Evolutionary conservation across 1,140 invertebrate genomes (phyloP), one percentile per base, ranked within the genome.

Genomic region (Sycophaga agraensis): DNA sequence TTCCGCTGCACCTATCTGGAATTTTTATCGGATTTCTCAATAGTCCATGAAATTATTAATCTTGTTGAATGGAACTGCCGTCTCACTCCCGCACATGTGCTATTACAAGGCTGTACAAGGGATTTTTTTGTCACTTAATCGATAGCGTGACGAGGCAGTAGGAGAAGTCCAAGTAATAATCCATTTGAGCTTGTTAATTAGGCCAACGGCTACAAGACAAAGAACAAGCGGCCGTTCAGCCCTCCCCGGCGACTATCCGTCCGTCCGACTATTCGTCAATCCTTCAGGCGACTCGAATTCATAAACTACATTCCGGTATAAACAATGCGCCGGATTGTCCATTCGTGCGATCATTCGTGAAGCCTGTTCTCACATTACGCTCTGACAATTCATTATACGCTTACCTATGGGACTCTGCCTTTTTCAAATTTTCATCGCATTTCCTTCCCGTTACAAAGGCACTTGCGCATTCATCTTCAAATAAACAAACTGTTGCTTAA

Each of bases 61-160:
- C 53, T 55, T 31, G 53, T 31, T 21, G 26, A 43, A 6, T 21
- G 7, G 24, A 55, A 55, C 19, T 43, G 53, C 53, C 43, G 53
- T 55, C 31, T 55, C 53, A 55, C 11, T 28, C 1, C 28, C 21
- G n/a, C 35, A 39, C 35, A 39, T 14, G n/a, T n/a, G n/a, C n/a
- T n/a, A n/a, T n/a, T n/a, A n/a, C n/a, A n/a, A n/a, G n/a, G n/a
- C n/a, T n/a, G n/a, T n/a, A n/a, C n/a, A n/a, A n/a, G n/a, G n/a
- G n/a, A n/a, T n/a, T n/a, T 54, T 62, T 62, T 34, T 35, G 43
- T 45, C 45, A 40, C 45, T 62, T 54, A 48, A 55, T 62, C 43
- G 53, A 62, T 48, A 55, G 31, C 50, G 39, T 54, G 50, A 54
- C 59, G 19, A 53, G 17, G 58, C 49, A 59, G 9, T 39, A 19